phyloP scores from a whole-genome alignment of 2,113 vertebrate species.

The Suricata suricatta region DNA sequence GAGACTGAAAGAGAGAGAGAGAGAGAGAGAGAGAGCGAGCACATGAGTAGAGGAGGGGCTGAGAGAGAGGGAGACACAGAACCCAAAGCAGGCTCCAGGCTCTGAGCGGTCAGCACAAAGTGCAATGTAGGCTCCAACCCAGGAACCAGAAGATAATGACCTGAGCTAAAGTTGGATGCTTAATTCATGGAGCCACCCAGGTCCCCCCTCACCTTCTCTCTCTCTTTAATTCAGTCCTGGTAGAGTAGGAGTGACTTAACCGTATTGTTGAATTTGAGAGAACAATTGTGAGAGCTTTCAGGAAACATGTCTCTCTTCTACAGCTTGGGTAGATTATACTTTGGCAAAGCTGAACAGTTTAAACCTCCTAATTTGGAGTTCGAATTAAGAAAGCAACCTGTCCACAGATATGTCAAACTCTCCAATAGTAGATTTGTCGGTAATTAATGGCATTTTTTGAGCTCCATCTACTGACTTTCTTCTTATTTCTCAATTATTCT shows the following conservation, averaged over 20 bases:
- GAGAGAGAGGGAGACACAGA: no score
- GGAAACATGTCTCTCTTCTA: background rate
- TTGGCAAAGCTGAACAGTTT: background rate
- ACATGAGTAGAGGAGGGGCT: no score
- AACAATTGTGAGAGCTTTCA: background rate
- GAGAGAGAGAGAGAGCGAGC: no score
- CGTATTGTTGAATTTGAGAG: background rate
- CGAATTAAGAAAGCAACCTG: background rate
- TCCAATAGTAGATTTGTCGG: background rate
- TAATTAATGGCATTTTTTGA: background rate
- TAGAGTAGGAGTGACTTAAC: background rate
- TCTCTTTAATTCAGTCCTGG: background rate
- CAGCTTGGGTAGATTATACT: background rate
- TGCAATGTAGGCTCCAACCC: no score
- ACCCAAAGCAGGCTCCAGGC: no score
- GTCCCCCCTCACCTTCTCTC: background rate
- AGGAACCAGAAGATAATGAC: no score
- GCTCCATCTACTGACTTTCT: background rate
- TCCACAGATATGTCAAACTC: background rate
- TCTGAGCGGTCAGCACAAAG: no score
- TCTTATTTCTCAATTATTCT: background rate
- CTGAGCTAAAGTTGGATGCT: no score
- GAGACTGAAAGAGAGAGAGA: no score
- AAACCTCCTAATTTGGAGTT: background rate
- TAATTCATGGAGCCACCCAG: no score